These are phyloP conservation scores for Ambastaia sidthimunki DNA, from an alignment of 2,797 vertebrate species.

Conservation along the genomic window DNA sequence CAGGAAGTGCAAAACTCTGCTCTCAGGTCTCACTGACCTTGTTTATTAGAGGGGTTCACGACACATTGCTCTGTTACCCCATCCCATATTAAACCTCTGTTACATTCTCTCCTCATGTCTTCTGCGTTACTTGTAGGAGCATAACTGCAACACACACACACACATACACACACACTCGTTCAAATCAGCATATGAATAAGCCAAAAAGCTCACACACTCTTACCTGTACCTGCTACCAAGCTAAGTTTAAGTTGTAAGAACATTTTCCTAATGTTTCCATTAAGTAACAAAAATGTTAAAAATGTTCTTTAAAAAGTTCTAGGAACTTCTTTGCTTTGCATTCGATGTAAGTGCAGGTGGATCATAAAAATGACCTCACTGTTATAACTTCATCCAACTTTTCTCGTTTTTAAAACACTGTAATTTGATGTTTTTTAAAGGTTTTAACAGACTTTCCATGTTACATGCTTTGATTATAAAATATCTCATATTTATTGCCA, in stretches of 20 bases:
- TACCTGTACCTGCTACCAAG: too few species aligned
- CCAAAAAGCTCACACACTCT: constrained; percentile 2
- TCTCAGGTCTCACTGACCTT: constrained; percentile 57
- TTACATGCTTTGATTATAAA: too few species aligned
- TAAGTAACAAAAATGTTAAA: too few species aligned
- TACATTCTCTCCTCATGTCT: constrained; percentile 84
- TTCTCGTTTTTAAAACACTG: not conserved
- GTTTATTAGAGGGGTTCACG: constrained; percentile 73
- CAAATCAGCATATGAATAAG: not conserved
- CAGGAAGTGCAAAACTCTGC: too few species aligned
- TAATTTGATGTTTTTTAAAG: not conserved
- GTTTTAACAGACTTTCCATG: too few species aligned
- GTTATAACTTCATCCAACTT: constrained; percentile 1
- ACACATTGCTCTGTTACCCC: constrained; percentile 88
- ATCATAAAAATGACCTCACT: too few species aligned
- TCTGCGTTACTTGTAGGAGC: constrained; percentile 71
- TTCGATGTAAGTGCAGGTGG: too few species aligned
- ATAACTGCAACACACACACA: constrained; percentile 65
- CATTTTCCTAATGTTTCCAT: too few species aligned
- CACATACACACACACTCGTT: constrained; percentile 13
- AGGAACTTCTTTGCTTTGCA: too few species aligned
- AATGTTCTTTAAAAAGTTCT: too few species aligned
- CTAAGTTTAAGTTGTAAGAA: too few species aligned
- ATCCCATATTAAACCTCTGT: constrained; percentile 89
- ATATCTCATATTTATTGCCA: not conserved